Base-by-base conservation (phyloP, 2,888 invertebrate genomes). In the Mesorhabditis sp. region DNA sequence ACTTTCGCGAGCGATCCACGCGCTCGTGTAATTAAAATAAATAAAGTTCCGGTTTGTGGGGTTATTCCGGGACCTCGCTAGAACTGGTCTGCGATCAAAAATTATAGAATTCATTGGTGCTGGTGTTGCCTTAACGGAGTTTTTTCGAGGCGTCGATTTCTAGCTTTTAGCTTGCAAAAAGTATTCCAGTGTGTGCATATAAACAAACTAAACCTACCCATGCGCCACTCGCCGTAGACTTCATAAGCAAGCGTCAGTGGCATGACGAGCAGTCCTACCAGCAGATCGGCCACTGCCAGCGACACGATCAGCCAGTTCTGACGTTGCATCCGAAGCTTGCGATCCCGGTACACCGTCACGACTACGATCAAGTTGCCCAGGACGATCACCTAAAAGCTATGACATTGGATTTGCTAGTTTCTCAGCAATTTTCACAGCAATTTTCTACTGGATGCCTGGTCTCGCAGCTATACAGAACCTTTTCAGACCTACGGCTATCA, bases 281-380 rank as follows among this genome's bases (percentile, higher is more conserved):
- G 83, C 69, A 88, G 85, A 74, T 85, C 85, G n/a, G 85, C 85
- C 1, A 80, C 71, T 0, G 85, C 85, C 58, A 85, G 70, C 43
- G 83, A 87, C 4, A 87, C 87, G 28, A 88, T 87, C 73, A 88
- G 86, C 86, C 87, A 87, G 79, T 88, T 88, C 75, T 88, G 88
- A 4, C 87, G 81, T 50, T 86, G 86, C 75, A 86, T 86, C 42
- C 83, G 72, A 67, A 85, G 72, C 70, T 83, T 83, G 66, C 79
- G 74, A 70, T 85, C 85, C 45, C 79, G 74, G 71, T 82, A 74
- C 7, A 85, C 84, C 4, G 85, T 86, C 50, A 84, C 73, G 62
- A 85, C 81, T 7, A 85, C 85, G 62, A 86, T 75, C 13, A 81
- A 63, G 68, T 85, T 85, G 62, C 85, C 85, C 62, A 78, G 73